Conservation (phyloP, 2,113 vertebrate species). For the Dicaeum eximium region DNA sequence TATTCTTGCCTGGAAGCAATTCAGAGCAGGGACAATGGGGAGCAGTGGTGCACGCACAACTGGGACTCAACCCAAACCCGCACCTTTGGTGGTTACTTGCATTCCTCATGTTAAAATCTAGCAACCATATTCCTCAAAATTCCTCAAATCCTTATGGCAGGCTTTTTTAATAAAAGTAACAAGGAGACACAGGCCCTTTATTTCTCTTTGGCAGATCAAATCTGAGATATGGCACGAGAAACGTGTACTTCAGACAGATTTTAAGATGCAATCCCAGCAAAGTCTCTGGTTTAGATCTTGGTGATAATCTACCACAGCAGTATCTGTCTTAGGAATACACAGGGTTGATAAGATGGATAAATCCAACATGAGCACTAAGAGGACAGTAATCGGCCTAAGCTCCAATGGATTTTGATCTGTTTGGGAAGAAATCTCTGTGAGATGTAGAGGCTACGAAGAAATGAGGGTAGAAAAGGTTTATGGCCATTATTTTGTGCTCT, state of each 20-base stretch:
- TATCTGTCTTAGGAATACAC: slow-evolving; percentile 9
- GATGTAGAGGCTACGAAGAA: background rate
- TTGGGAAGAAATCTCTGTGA: background rate
- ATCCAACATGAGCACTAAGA: background rate
- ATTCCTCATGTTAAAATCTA: background rate
- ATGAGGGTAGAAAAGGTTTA: background rate
- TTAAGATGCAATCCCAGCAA: background rate
- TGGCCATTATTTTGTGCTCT: background rate
- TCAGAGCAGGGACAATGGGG: background rate
- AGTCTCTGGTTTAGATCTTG: slow-evolving; percentile 22
- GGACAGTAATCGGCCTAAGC: background rate
- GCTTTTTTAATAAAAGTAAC: background rate
- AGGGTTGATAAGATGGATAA: background rate
- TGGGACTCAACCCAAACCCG: background rate
- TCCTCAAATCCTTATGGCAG: background rate
- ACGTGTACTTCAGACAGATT: background rate
- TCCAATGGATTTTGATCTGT: background rate
- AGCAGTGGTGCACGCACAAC: background rate
- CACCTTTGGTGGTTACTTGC: background rate
- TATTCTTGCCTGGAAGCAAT: slow-evolving; percentile 4
- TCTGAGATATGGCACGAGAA: background rate
- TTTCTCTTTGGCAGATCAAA: background rate
- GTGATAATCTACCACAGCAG: background rate
- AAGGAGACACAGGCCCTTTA: background rate
- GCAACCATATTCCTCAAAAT: background rate